These are phyloP conservation scores for Collichthys lucidus DNA, from an alignment of 2,113 vertebrate species.

Conservation along the genomic window DNA sequence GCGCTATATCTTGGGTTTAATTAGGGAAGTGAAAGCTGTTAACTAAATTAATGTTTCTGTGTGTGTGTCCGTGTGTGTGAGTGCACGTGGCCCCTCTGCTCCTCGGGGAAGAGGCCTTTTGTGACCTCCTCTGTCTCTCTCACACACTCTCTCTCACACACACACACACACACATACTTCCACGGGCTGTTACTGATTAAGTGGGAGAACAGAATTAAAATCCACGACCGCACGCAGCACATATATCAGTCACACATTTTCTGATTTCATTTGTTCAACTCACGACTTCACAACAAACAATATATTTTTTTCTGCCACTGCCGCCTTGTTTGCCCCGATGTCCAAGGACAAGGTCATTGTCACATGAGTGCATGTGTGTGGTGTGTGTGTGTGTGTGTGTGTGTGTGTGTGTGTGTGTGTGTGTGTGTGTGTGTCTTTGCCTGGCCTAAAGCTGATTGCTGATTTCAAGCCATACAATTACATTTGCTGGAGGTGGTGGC, in stretches of 20 bases:
- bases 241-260: constrained; percentile 19
- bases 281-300: not conserved
- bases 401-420: constrained; percentile 18
- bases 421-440: constrained; percentile 11
- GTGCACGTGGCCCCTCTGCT: constrained; percentile 38
- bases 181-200: constrained; percentile 15
- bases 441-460: constrained; percentile 34
- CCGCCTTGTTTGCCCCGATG: not conserved
- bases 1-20: constrained; percentile 36
- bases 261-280: not conserved
- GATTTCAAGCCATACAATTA: constrained; percentile 52
- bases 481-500: constrained; percentile 62
- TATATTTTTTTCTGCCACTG: not conserved
- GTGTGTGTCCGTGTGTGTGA: constrained; percentile 23
- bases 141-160: not conserved
- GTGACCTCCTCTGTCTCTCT: not conserved
- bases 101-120: constrained; percentile 39
- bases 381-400: constrained; percentile 13
- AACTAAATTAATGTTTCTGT: constrained; percentile 44
- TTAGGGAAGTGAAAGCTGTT: constrained; percentile 69
- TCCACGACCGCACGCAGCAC: constrained; percentile 14
- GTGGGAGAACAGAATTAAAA: constrained; percentile 31
- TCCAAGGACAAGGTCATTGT: constrained; percentile 56
- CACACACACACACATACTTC: not conserved
- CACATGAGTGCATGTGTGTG: not conserved